Evolutionary conservation across 1,140 invertebrate species (phyloP).

Genomic region (Eriosoma lanigerum): DNA sequence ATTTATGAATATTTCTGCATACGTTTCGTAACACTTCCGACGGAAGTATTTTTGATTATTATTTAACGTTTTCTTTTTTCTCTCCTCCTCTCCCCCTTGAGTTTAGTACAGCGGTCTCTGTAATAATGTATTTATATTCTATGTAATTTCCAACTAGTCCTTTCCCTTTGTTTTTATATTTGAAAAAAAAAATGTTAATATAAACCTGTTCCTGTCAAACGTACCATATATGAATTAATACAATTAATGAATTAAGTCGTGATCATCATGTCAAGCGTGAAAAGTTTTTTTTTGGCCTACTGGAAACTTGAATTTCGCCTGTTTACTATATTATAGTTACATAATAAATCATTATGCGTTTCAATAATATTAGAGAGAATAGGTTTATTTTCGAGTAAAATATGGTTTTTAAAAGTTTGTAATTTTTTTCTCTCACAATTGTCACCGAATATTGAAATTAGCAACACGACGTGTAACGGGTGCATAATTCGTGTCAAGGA

Average conservation of each 20-base stretch:
- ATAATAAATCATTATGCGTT: too few species aligned
- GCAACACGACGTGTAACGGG: not conserved
- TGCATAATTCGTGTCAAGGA: not conserved
- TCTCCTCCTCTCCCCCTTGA: too few species aligned
- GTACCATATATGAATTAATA: not conserved
- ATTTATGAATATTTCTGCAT: not conserved
- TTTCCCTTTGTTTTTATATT: slow-evolving; percentile 15
- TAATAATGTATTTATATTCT: too few species aligned
- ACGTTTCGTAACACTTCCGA: slow-evolving; percentile 33
- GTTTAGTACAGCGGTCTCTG: too few species aligned
- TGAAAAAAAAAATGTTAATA: not conserved
- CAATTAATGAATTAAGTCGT: too few species aligned
- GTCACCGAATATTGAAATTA: too few species aligned
- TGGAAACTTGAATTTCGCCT: slow-evolving; percentile 20
- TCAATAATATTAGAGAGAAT: too few species aligned
- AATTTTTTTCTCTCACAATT: too few species aligned
- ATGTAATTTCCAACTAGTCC: not conserved
- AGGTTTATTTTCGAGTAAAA: too few species aligned
- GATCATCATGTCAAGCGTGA: slow-evolving; percentile 5
- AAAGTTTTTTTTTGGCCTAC: slow-evolving; percentile 9
- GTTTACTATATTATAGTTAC: not conserved
- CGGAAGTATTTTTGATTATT: slow-evolving; percentile 26
- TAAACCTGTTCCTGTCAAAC: slow-evolving; percentile 8
- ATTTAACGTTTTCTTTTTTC: slow-evolving; percentile 16
- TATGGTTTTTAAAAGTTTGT: too few species aligned